Conservation (phyloP, 2,888 invertebrate species). For the Phalangium opilio region DNA sequence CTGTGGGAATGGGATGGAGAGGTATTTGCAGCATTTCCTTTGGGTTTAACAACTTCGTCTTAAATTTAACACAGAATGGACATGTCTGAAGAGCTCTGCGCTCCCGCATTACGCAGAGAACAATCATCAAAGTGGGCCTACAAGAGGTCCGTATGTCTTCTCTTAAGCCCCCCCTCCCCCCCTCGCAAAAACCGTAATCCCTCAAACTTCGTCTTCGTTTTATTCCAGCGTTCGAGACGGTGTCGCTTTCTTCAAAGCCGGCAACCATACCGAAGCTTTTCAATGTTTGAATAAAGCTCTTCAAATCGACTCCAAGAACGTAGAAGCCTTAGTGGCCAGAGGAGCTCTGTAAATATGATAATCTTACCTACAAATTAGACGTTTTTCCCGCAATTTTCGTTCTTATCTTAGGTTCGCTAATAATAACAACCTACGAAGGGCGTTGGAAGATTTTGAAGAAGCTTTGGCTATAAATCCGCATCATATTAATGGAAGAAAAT, state of each 20-base stretch:
- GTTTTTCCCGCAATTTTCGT: slow-evolving; percentile 23
- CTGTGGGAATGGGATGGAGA: too few species aligned
- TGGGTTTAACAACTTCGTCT: too few species aligned
- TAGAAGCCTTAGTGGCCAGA: slow-evolving; percentile 78
- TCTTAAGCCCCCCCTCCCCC: neutral
- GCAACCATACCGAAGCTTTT: slow-evolving; percentile 83
- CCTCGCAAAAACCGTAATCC: neutral
- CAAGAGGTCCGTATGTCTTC: slow-evolving; percentile 5
- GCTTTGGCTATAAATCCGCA: slow-evolving; percentile 73
- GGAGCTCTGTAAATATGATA: slow-evolving; percentile 55
- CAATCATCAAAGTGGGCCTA: slow-evolving; percentile 15
- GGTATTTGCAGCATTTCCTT: too few species aligned
- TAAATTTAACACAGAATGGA: too few species aligned
- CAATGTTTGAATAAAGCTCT: slow-evolving; percentile 85
- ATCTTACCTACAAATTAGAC: neutral
- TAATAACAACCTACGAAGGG: slow-evolving; percentile 80
- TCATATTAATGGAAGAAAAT: slow-evolving; percentile 84
- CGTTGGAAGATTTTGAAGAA: slow-evolving; percentile 84
- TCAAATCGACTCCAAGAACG: slow-evolving; percentile 76
- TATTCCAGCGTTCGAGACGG: slow-evolving; percentile 70
- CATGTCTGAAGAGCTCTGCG: slow-evolving; percentile 7
- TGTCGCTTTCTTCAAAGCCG: slow-evolving; percentile 83
- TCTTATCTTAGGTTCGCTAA: slow-evolving; percentile 52
- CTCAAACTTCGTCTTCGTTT: neutral
- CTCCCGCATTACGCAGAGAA: slow-evolving; percentile 8